These are phyloP conservation scores for Elanus axillaris DNA, from an alignment of 2,113 vertebrate genomes.

Conservation along the genomic window DNA sequence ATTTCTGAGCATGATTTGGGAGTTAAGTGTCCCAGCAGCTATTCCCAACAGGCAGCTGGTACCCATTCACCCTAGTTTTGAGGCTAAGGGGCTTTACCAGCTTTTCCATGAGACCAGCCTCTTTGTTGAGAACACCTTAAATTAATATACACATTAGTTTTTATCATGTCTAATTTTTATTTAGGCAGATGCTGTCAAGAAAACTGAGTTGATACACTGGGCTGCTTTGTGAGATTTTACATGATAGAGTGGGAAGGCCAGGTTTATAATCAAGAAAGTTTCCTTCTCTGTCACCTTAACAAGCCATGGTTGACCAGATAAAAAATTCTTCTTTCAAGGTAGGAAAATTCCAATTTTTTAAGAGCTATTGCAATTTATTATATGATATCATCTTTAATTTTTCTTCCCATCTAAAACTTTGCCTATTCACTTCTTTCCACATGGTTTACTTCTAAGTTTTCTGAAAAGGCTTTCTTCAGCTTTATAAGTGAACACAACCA, in stretches of 20 bases:
- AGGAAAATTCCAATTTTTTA: not conserved
- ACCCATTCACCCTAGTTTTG: not conserved
- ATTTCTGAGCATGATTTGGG: not conserved
- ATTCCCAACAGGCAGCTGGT: not conserved
- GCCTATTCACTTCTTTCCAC: not conserved
- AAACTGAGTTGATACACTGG: not conserved
- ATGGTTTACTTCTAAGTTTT: not conserved
- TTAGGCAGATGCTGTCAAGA: not conserved
- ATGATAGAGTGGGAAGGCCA: accelerated
- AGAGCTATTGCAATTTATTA: not conserved
- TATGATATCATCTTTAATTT: not conserved
- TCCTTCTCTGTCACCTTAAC: not conserved
- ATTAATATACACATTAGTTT: not conserved
- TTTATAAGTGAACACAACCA: not conserved
- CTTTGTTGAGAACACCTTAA: not conserved
- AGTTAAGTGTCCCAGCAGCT: not conserved
- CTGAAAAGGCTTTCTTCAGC: not conserved
- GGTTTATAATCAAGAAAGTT: not conserved
- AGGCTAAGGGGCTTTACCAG: not conserved
- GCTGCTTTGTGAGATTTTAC: not conserved
- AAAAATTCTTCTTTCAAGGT: not conserved
- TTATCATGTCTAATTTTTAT: not conserved
- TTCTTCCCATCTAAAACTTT: not conserved
- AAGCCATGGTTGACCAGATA: not conserved
- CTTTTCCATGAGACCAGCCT: not conserved